Conservation (phyloP, 2,797 vertebrate species). For the Rhinophrynus dorsalis region DNA sequence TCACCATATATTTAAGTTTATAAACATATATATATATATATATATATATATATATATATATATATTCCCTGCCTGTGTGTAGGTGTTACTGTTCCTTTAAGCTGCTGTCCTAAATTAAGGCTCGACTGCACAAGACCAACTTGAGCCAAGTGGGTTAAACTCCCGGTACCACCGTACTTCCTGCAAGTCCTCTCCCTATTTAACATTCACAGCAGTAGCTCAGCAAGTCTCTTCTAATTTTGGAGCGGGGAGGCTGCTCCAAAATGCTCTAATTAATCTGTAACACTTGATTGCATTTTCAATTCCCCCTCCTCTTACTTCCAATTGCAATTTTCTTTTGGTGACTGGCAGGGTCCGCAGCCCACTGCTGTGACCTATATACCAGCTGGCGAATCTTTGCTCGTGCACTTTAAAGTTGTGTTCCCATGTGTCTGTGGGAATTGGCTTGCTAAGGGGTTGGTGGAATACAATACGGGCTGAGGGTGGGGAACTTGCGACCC, state of each 20-base stretch:
- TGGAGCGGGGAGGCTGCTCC: conserved; percentile 40
- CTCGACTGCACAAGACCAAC: no score
- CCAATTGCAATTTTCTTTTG: conserved; percentile 36
- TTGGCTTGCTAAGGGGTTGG: no score
- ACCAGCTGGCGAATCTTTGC: background rate
- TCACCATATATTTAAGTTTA: no score
- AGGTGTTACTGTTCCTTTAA: no score
- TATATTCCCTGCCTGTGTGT: no score
- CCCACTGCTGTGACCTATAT: conserved; percentile 21
- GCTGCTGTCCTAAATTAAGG: no score
- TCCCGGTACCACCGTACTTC: background rate
- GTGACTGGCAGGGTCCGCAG: conserved; percentile 17
- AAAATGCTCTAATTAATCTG: conserved; percentile 55
- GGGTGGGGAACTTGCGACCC: no score
- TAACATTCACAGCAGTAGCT: conserved; percentile 17
- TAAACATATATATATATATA: no score
- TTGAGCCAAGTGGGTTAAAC: conserved; percentile 1
- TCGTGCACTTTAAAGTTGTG: no score
- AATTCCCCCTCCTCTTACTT: conserved; percentile 33
- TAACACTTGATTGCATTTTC: conserved; percentile 16
- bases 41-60: no score
- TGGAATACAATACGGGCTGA: no score
- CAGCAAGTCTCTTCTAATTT: conserved; percentile 35
- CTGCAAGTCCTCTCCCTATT: conserved; percentile 33
- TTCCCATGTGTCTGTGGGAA: no score